Evolutionary conservation across 1,140 invertebrate genomes (phyloP).

Genomic region (Microvelia longipes): DNA sequence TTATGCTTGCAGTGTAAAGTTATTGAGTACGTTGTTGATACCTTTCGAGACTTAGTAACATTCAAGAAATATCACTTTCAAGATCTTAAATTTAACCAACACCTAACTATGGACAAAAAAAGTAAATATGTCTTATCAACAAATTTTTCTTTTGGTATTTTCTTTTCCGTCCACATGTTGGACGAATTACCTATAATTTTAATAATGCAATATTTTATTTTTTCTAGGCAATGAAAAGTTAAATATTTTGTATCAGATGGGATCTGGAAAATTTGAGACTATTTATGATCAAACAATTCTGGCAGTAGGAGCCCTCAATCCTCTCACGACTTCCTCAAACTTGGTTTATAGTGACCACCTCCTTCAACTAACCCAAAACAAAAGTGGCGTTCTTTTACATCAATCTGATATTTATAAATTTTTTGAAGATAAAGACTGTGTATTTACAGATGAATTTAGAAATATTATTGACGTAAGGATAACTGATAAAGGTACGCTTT

Average conservation of each 20-base stretch:
- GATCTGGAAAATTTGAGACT: not conserved
- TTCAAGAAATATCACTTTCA: not conserved
- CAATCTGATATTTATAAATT: not conserved
- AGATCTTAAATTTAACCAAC: not conserved
- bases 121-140: too few species aligned
- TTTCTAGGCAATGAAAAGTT: not conserved
- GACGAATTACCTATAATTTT: too few species aligned
- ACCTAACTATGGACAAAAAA: not conserved
- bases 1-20: not conserved
- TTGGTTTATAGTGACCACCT: not conserved
- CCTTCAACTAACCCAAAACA: not conserved
- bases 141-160: too few species aligned
- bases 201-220: too few species aligned
- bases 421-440: not conserved
- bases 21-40: not conserved
- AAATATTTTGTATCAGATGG: not conserved
- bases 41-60: not conserved
- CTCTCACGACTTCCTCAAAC: not conserved
- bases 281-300: not conserved
- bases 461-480: not conserved
- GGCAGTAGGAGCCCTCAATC: not conserved
- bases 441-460: not conserved
- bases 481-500: not conserved
- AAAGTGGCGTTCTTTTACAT: too few species aligned
- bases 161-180: too few species aligned